Evolutionary conservation across 2,113 vertebrate species (phyloP), one percentile per base, ranked within the genome.

Genomic region (Protobothrops flavoviridis): DNA sequence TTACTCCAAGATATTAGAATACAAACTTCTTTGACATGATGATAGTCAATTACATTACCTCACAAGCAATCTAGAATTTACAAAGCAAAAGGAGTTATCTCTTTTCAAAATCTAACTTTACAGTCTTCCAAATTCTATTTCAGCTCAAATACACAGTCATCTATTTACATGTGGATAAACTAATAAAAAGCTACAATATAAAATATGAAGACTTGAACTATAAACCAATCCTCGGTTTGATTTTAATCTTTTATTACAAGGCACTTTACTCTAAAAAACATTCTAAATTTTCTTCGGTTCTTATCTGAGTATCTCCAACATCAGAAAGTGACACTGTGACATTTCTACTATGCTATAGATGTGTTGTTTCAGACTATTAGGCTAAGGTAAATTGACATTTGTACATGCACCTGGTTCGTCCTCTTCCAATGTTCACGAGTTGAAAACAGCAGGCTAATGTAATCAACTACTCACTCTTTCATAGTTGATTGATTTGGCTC

Each of bases 321-420:
- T 15, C 53, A 86, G 52, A 29, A 94, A 20, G 86, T 90, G 29
- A 88, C 26, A 93, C 89, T 59, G 23, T 90, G 90, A 59, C 56
- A 86, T 94, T 94, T 81, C 53, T 39, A 23, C 86, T n/a, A 52
- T 0, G 0, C 2, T 91, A 0, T 15, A 33, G 48, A 52, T 69
- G 26, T 69, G 45, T 48, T 90, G 89, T 95, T 81, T 91, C 61
- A 91, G 10, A 88, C 85, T 94, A 94, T 39, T 39, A 59, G 61
- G 48, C 13, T 53, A 74, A 74, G 45, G 20, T 20, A 90, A 21
- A 39, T 56, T 39, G 53, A 45, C 55, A 81, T 53, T 5, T 85
- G 90, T 45, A 91, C 23, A 91, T 9, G 33, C 7, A 74, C 29
- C 61, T n/a, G 64, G 45, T 74, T 90, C 29, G 23, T 52, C 61